phyloP scores from a whole-genome alignment of 2,888 invertebrate genomes.

The Tanaodytes sp. region DNA sequence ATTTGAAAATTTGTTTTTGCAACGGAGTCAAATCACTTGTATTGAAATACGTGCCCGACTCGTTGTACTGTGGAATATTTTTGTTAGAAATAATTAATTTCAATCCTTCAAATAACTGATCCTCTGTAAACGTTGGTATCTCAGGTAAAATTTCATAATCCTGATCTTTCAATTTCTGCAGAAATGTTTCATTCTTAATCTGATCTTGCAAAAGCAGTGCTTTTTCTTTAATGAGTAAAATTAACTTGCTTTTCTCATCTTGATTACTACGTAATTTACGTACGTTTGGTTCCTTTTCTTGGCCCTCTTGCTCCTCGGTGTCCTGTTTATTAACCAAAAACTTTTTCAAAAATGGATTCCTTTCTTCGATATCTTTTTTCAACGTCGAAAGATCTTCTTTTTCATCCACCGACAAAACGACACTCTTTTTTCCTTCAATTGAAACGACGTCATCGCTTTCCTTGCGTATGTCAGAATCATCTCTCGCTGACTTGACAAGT shows the following conservation, averaged over 20 bases:
- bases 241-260: constrained; percentile 22
- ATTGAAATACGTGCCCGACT: constrained; percentile 40
- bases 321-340: constrained; percentile 14
- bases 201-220: constrained; percentile 60
- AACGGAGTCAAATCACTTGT: constrained; percentile 55
- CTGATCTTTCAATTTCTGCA: constrained; percentile 59
- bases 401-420: background rate
- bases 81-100: constrained; percentile 56
- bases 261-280: constrained; percentile 42
- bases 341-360: constrained; percentile 43
- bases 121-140: constrained; percentile 64
- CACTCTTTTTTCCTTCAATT: background rate
- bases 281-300: constrained; percentile 39
- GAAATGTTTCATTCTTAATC: constrained; percentile 60
- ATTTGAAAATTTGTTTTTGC: constrained; percentile 63
- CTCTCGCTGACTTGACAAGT: constrained; percentile 32
- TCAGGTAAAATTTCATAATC: constrained; percentile 62
- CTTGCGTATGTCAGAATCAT: constrained; percentile 19
- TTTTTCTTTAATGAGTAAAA: constrained; percentile 58
- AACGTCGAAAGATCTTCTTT: background rate
- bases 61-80: constrained; percentile 25
- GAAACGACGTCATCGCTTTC: constrained; percentile 1
- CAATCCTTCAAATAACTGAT: constrained; percentile 60
- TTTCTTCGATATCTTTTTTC: constrained; percentile 26
- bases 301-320: constrained; percentile 28